A percentile compares a stretch with the other conserved stretches of the same genome.
Evolutionary conservation across 2,113 vertebrate genomes (phyloP).

Genomic region (Clupea harengus): DNA sequence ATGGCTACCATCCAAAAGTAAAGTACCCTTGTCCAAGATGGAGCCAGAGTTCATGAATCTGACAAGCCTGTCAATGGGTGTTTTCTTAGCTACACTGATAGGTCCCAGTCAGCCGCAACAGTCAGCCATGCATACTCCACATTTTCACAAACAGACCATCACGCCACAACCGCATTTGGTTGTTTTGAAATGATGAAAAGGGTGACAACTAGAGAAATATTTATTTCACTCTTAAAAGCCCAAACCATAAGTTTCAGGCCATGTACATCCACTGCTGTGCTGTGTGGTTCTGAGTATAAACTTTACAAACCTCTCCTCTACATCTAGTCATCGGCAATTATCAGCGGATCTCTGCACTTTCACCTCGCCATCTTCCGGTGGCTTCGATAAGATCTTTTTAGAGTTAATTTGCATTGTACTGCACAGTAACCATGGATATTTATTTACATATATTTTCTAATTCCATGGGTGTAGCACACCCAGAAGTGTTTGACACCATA

Average conservation of each 20-base stretch:
- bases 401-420: neutral
- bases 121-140: neutral
- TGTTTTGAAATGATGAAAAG: neutral
- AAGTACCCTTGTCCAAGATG: neutral
- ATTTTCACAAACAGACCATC: slow-evolving; percentile 14
- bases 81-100: neutral
- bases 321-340: neutral
- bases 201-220: neutral
- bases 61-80: slow-evolving; percentile 1
- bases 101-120: neutral
- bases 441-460: neutral
- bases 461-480: neutral
- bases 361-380: neutral
- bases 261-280: neutral
- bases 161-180: neutral
- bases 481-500: neutral
- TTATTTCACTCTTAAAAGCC: neutral
- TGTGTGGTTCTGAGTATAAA: neutral
- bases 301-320: neutral
- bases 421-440: neutral
- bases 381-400: neutral
- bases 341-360: neutral
- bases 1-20: neutral
- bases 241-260: neutral
- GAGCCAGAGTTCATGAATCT: neutral